phyloP scores from a whole-genome alignment of 2,113 vertebrate species.

The Anoplopoma fimbria region DNA sequence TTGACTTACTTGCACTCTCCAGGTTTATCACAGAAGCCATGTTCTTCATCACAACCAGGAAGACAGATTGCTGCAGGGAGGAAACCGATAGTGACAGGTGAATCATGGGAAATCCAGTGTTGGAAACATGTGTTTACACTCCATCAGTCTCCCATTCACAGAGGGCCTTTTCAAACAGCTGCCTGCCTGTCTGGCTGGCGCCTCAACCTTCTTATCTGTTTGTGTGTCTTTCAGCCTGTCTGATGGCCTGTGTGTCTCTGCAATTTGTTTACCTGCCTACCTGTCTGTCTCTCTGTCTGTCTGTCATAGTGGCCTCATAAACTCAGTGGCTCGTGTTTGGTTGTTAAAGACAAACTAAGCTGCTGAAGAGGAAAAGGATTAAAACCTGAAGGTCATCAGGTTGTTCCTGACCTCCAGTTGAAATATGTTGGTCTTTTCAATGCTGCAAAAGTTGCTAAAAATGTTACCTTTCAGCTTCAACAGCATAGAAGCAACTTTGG shows the following conservation, averaged over 20 bases:
- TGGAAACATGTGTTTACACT: constrained; percentile 40
- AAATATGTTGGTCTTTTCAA: neutral
- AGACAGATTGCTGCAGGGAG: constrained; percentile 92
- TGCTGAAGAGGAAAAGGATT: neutral
- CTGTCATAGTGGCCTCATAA: constrained; percentile 3
- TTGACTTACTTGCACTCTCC: constrained; percentile 98
- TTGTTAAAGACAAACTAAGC: neutral
- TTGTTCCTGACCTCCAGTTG: constrained; percentile 7
- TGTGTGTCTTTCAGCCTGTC: constrained; percentile 12
- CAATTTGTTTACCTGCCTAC: constrained; percentile 13
- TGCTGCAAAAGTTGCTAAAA: constrained; percentile 47
- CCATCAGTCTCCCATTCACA: constrained; percentile 48
- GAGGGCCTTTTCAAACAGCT: constrained; percentile 47
- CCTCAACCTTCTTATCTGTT: constrained; percentile 19
- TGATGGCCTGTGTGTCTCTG: constrained; percentile 2
- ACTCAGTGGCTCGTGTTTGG: neutral
- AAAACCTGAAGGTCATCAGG: neutral
- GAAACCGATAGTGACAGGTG: constrained; percentile 45
- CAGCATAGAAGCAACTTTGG: constrained; percentile 40
- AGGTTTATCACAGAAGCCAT: constrained; percentile 96
- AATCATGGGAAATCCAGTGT: constrained; percentile 39
- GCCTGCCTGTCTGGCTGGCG: constrained; percentile 8
- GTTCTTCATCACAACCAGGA: constrained; percentile 96
- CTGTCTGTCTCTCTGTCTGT: constrained; percentile 21
- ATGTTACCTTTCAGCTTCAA: constrained; percentile 26